Evolutionary conservation across 2,888 invertebrate genomes (phyloP), one percentile per base, ranked within the genome.

Genomic region (Heteromurus nitidus): DNA sequence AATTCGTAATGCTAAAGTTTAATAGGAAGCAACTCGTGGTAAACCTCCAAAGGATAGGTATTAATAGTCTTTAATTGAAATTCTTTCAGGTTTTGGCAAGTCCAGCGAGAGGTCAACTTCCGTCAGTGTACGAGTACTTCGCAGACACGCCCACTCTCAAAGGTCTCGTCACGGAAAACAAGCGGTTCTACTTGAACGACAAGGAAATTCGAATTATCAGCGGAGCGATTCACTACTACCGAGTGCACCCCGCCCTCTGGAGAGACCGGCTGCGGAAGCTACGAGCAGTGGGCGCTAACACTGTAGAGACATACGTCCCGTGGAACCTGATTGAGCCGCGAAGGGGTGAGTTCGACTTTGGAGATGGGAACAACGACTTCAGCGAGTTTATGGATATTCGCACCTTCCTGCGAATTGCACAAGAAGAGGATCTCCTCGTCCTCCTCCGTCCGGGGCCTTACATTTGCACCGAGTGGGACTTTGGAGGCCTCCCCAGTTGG

Each of bases 221-320:
- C 87, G 92, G 92, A 20, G 91, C 92, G 62, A 89, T 91, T 64
- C 92, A 91, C 87, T 91, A 91, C 87, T 90, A 90, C 87, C 88
- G 92, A 47, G 89, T 91, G 1, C 91, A 90, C 76, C 90, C 89
- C 1, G 87, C 88, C 18, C 89, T 90, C 86, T 92, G 92, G 92
- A 86, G 89, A 72, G 91, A 91, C 87, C 88, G 91, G n/a, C 88
- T 92, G 42, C 84, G 87, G 73, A 91, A 91, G 88, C 88, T 91
- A 86, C 88, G 90, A 77, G 90, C 91, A 2, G 89, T 90, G 62
- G 91, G 92, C 22, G 88, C 91, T 24, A 91, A 91, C 87, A 89
- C 91, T 5, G 89, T 86, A 2, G 86, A 86, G 62, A 84, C 83
- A 1, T 86, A 86, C 44, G 88, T 90, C 2, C 88, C 90, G 1